A percentile compares a stretch with the other conserved stretches of the same genome.
Conservation (phyloP, 2,888 invertebrate genomes). For the Encarsia formosa region DNA sequence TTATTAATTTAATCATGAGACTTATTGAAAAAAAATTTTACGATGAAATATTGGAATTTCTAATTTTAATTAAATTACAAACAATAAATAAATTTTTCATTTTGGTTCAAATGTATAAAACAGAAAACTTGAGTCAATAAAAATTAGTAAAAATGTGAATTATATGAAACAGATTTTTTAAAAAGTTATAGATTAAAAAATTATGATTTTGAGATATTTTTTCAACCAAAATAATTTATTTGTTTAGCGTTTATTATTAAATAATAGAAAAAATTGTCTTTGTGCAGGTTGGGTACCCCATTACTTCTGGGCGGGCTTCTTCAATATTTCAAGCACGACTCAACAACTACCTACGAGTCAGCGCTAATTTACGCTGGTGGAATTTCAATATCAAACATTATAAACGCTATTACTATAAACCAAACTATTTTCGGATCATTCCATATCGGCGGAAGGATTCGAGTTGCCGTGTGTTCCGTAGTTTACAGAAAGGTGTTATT, state of each 20-base stretch:
- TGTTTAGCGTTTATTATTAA: too few relatives aligned
- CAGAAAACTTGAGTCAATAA: too few relatives aligned
- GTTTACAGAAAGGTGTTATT: slow-evolving; percentile 87
- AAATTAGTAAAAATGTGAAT: too few relatives aligned
- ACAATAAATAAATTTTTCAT: too few relatives aligned
- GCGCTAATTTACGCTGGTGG: slow-evolving; percentile 45
- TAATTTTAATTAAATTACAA: too few relatives aligned
- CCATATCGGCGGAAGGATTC: slow-evolving; percentile 75
- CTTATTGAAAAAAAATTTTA: neutral
- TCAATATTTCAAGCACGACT: slow-evolving; percentile 57
- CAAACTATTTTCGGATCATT: slow-evolving; percentile 66
- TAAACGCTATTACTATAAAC: slow-evolving; percentile 61
- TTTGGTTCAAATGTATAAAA: too few relatives aligned
- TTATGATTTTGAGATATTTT: too few relatives aligned
- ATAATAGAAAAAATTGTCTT: too few relatives aligned
- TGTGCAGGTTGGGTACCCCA: slow-evolving; percentile 64
- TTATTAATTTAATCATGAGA: neutral
- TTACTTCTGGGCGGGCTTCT: slow-evolving; percentile 63
- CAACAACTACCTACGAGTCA: slow-evolving; percentile 32
- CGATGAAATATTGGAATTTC: too few relatives aligned
- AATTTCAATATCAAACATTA: slow-evolving; percentile 41
- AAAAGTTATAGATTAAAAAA: too few relatives aligned
- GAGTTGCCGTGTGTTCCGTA: slow-evolving; percentile 77
- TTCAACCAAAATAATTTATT: too few relatives aligned
- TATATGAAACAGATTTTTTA: too few relatives aligned